Evolutionary conservation across 2,888 invertebrate species (phyloP).

Genomic region (Mythimna lalbum): DNA sequence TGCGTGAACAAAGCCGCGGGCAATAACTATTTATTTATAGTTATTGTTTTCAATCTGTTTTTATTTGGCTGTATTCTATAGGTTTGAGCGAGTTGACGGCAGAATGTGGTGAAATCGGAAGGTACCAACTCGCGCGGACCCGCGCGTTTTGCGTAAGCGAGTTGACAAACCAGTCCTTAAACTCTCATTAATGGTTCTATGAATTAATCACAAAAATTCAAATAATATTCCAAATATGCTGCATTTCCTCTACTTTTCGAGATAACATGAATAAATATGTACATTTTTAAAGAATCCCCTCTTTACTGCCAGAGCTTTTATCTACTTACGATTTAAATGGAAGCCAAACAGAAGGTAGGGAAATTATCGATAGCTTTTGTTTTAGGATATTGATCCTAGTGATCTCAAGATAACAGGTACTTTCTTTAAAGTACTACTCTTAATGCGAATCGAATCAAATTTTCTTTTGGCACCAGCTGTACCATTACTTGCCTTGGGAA

Average conservation of each 20-base stretch:
- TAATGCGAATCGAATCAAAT: not conserved
- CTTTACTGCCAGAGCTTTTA: slow-evolving; percentile 38
- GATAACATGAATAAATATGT: slow-evolving; percentile 29
- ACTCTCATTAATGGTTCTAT: too few species aligned
- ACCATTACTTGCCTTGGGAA: not conserved
- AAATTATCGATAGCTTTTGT: slow-evolving; percentile 23
- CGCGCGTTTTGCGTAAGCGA: too few species aligned
- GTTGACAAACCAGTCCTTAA: too few species aligned
- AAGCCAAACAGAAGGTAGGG: slow-evolving; percentile 38
- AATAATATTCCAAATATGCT: too few species aligned
- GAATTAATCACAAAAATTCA: too few species aligned
- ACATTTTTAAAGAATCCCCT: slow-evolving; percentile 33
- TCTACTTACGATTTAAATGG: slow-evolving; percentile 43
- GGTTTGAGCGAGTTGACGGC: too few species aligned
- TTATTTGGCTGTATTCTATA: too few species aligned
- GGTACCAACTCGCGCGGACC: too few species aligned
- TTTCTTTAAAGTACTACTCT: slow-evolving; percentile 1
- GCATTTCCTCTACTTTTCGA: not conserved
- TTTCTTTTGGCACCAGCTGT: not conserved
- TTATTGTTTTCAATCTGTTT: too few species aligned
- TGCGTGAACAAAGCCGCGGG: too few species aligned
- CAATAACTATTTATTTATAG: too few species aligned
- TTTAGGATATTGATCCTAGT: slow-evolving; percentile 29
- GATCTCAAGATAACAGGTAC: slow-evolving; percentile 4
- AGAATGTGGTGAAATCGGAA: too few species aligned